Base-by-base conservation (phyloP, 2,888 invertebrate species). In the Andrena haemorrhoa region DNA sequence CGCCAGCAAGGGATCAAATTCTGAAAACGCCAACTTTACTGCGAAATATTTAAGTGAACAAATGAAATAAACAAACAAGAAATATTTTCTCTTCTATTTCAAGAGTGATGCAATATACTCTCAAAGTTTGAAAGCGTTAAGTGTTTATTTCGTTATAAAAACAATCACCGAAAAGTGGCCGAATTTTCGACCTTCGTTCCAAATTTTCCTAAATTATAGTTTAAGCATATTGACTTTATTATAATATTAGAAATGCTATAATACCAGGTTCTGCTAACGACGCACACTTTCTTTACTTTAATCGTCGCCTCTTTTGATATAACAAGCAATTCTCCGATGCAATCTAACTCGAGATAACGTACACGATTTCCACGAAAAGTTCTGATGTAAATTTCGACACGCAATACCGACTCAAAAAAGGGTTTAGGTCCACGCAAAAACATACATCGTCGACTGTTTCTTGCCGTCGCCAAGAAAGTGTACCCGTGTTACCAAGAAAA, bases 371-470 rank as follows among this genome's bases (percentile, higher is more conserved):
- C 20, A n/a, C 23, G 64, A 63, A 64, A 51, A 49, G 33, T 60
- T 33, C 47, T 31, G 16, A 74, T 58, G 53, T 53, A 51, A 63
- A 63, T 79, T 79, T 79, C 5, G 61, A 12, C 76, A 66, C 56
- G 76, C 66, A 65, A 79, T 53, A 60, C 60, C 16, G n/a, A 58
- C 16, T 35, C 23, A 26, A 23, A 49, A 49, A 16, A 23, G n/a
- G n/a, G 16, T 31, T 65, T 60, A 58, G 26, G 49, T 65, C 12
- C 63, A 53, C 64, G 51, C 69, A 2, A 79, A 51, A 33, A 10
- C 29, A 10, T 75, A 31, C 41, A 35, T 10, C 23, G 26, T 26
- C 53, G 20, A 56, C 20, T 23, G 8, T 10, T 20, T 6, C 53
- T 76, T 64, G 29, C 10, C 7, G 6, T 35, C 33, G 1, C 5